Conservation (phyloP, 1,140 invertebrate genomes). For the Scylla paramamosain region DNA sequence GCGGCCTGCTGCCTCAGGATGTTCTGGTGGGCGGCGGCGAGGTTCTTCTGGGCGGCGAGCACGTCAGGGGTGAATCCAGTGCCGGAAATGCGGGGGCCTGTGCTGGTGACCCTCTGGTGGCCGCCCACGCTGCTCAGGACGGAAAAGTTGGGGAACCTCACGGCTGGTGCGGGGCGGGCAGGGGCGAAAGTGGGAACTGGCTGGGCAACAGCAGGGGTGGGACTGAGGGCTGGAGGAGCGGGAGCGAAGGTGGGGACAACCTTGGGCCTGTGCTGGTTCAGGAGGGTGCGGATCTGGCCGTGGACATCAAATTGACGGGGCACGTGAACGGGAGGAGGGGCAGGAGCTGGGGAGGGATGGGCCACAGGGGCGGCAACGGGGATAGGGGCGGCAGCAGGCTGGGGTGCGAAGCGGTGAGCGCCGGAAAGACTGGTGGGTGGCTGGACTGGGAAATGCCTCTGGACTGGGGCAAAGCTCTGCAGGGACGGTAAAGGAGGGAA, state of each 20-base stretch:
- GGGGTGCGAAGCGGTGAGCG: constrained; percentile 37
- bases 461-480: too few species aligned
- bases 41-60: constrained; percentile 57
- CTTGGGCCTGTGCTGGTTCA: not conserved
- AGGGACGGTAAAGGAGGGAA: too few species aligned
- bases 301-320: not conserved
- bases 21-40: constrained; percentile 67
- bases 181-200: constrained; percentile 30
- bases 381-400: not conserved
- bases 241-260: not conserved
- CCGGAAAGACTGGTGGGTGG: not conserved
- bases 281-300: not conserved
- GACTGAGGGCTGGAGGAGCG: not conserved
- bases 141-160: constrained; percentile 42
- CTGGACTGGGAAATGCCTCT: too few species aligned
- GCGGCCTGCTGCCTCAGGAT: constrained; percentile 70
- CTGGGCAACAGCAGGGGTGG: not conserved
- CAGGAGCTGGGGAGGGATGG: constrained; percentile 40
- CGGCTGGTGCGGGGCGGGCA: not conserved
- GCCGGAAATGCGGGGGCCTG: constrained; percentile 49
- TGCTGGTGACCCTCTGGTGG: constrained; percentile 43
- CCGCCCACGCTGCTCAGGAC: not conserved
- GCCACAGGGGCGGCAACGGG: not conserved
- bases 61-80: constrained; percentile 69
- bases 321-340: not conserved